A percentile compares a stretch with the other conserved stretches of the same genome.
Conservation (phyloP, 1,140 invertebrate species). For the Megathymus violae region DNA sequence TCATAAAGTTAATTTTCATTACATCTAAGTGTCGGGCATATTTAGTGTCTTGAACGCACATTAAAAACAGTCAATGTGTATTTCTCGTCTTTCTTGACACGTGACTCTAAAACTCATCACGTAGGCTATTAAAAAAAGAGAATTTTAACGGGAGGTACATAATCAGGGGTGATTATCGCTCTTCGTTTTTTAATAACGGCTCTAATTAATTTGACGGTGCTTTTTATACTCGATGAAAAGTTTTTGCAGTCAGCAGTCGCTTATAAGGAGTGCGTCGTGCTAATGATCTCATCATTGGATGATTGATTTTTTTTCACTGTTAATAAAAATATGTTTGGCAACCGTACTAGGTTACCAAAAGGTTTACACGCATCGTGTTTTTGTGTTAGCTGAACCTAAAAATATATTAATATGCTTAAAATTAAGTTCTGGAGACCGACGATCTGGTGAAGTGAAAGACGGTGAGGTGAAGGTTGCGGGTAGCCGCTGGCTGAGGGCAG, state of each 20-base stretch:
- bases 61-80: slow-evolving; percentile 16
- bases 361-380: too few relatives aligned
- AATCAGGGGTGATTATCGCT: slow-evolving; percentile 57
- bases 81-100: slow-evolving; percentile 15
- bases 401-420: too few relatives aligned
- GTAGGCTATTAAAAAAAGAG: slow-evolving; percentile 51
- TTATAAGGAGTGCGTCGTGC: slow-evolving; percentile 24
- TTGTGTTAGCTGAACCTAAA: too few relatives aligned
- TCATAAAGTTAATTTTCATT: too few relatives aligned
- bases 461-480: too few relatives aligned
- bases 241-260: slow-evolving; percentile 28
- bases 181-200: slow-evolving; percentile 49
- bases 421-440: too few relatives aligned
- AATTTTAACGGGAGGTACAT: slow-evolving; percentile 50
- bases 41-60: too few relatives aligned
- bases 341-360: too few relatives aligned
- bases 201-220: slow-evolving; percentile 47
- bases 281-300: not conserved
- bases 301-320: not conserved
- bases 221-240: slow-evolving; percentile 28
- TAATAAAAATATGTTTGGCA: not conserved
- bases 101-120: slow-evolving; percentile 45
- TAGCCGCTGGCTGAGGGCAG: too few relatives aligned
- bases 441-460: too few relatives aligned
- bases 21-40: too few relatives aligned